Base-by-base conservation (phyloP, 2,797 vertebrate genomes). In the Acanthurus tractus region DNA sequence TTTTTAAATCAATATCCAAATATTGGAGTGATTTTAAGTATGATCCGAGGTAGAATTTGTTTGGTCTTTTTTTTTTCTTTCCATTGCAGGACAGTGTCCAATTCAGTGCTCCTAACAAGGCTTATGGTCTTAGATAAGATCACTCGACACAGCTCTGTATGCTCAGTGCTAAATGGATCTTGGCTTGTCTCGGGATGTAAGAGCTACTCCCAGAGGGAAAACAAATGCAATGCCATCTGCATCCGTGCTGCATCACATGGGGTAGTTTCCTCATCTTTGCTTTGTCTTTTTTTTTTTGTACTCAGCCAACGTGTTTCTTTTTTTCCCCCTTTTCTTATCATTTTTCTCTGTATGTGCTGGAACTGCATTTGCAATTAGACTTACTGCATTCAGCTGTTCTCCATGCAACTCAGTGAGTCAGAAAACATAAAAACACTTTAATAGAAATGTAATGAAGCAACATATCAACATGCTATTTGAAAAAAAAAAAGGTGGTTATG, bases 1-100 rank as follows among this genome's bases (percentile, higher is more conserved):
- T 56, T 87, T 90, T 58, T 74, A 78, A 72, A 86, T 81, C 63
- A 73, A 71, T 74, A 84, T 67, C 56, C 69, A 87, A 86, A 92
- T 86, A 87, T 88, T 87, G 84, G 69, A 63, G 80, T 66, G 81
- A 82, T 34, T 87, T 83, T 84, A 87, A 90, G 89, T 14, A 8
- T 48, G 77, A 88, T 87, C 77, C 52, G 63, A 84, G 66, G 79
- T 86, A 61, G 25, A 71, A 49, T 74, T 85, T 48, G 10, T 79
- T 83, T 82, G n/a, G n/a, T n/a, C n/a, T n/a, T n/a, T n/a, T n/a
- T n/a, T n/a, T n/a, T 61, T 53, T 77, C 45, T 67, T 50, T 68
- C 45, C 48, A 65, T 83, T 81, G 63, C 50, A 53, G 73, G 73
- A 53, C 46, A 17, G 36, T 53, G 67, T n/a, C 40, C 40, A 54